Conservation (phyloP, 2,888 invertebrate species). For the Ochropacha duplaris region DNA sequence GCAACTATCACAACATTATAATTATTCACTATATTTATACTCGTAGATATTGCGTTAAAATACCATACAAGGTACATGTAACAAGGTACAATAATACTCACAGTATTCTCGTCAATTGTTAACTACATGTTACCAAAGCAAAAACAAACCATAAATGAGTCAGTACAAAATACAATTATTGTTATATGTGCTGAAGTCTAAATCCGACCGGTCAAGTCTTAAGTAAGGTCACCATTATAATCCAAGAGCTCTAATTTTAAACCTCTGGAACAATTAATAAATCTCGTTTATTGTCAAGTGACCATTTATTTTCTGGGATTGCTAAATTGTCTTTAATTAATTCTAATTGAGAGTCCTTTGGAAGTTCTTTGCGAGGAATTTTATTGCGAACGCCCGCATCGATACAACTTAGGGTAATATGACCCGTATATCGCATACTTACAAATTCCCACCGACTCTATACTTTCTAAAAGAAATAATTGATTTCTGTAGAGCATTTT, state of each 20-base stretch:
- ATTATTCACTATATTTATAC: conserved; percentile 1
- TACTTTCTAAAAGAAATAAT: conserved; percentile 41
- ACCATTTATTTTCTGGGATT: conserved; percentile 72
- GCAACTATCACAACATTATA: conserved; percentile 6
- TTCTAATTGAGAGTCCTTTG: conserved; percentile 77
- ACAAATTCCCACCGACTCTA: conserved; percentile 58
- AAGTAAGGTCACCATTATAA: neutral
- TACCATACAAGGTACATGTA: neutral
- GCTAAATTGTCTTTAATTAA: conserved; percentile 82
- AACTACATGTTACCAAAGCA: too few species aligned
- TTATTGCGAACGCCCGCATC: conserved; percentile 78
- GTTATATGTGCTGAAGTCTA: neutral
- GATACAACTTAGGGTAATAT: conserved; percentile 44
- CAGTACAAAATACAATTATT: neutral
- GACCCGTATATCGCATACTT: conserved; percentile 60
- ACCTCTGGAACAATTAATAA: conserved; percentile 52
- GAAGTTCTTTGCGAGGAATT: conserved; percentile 63
- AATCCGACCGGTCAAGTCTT: neutral
- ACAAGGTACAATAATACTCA: too few species aligned
- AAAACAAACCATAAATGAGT: neutral
- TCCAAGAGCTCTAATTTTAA: conserved; percentile 3
- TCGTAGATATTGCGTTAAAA: neutral
- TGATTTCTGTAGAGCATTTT: conserved; percentile 41
- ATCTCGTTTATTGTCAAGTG: conserved; percentile 75
- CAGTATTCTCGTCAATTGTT: too few species aligned